phyloP scores from a whole-genome alignment of 2,113 vertebrate genomes.

The Leptobrachium ailaonicum region DNA sequence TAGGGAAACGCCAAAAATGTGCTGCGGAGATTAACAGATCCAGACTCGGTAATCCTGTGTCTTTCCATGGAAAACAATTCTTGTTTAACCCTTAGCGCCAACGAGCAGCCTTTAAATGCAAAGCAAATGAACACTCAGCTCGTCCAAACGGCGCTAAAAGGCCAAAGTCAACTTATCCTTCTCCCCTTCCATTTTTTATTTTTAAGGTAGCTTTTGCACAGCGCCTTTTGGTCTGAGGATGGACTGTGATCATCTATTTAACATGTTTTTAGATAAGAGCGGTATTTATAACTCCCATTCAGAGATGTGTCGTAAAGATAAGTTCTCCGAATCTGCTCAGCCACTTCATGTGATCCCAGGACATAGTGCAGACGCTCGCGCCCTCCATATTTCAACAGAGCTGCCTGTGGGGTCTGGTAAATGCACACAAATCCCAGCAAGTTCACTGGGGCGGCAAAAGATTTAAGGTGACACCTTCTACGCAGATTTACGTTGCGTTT shows the following conservation, averaged over 20 bases:
- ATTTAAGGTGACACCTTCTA: not conserved
- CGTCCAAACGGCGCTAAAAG: too few species aligned
- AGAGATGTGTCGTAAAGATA: conserved; percentile 31
- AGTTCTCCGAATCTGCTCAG: conserved; percentile 20
- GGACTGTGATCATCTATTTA: conserved; percentile 24
- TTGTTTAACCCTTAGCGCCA: not conserved
- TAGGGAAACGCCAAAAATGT: conserved; percentile 22
- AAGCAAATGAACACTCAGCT: too few species aligned
- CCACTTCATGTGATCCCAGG: conserved; percentile 33
- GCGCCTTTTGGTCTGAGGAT: conserved; percentile 18
- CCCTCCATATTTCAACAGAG: not conserved
- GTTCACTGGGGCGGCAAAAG: conserved; percentile 28
- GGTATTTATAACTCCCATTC: conserved; percentile 43
- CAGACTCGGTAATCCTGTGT: conserved; percentile 28
- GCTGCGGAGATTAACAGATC: conserved; percentile 27
- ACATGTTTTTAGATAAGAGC: conserved; percentile 40
- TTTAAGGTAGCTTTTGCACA: not conserved
- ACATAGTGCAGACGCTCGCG: not conserved
- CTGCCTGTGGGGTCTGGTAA: not conserved
- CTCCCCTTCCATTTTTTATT: not conserved
- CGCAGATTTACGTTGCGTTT: too few species aligned
- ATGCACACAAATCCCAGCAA: not conserved
- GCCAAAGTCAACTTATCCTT: not conserved
- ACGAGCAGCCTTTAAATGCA: too few species aligned
- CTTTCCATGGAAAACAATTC: conserved; percentile 22